These are phyloP conservation scores for Coecobrya sp. DNA, from an alignment of 2,888 invertebrate species.

Conservation along the genomic window DNA sequence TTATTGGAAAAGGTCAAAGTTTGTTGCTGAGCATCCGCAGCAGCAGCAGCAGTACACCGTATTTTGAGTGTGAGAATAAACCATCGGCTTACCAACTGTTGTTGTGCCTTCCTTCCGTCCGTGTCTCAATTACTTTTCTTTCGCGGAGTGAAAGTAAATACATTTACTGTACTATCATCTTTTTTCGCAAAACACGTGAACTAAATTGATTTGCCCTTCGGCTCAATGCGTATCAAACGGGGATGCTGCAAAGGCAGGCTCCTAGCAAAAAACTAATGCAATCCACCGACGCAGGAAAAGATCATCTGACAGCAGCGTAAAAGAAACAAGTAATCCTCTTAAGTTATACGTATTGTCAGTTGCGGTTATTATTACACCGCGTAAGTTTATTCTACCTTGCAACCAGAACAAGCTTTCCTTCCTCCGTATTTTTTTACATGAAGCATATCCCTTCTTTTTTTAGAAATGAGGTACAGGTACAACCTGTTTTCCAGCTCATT, in stretches of 20 bases:
- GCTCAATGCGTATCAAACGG: background rate
- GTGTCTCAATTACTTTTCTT: constrained; percentile 24
- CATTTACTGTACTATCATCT: background rate
- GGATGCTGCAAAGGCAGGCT: background rate
- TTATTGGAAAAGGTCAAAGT: constrained; percentile 69
- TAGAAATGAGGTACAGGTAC: background rate
- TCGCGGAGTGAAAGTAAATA: constrained; percentile 37
- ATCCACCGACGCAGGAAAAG: constrained; percentile 43
- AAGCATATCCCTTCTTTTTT: background rate
- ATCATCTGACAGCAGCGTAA: constrained; percentile 13
- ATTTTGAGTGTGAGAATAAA: constrained; percentile 63
- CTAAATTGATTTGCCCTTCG: constrained; percentile 76
- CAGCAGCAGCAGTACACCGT: background rate
- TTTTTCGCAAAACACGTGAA: constrained; percentile 59
- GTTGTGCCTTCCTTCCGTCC: background rate
- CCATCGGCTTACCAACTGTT: constrained; percentile 62
- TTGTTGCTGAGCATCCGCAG: background rate
- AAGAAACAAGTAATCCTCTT: constrained; percentile 66
- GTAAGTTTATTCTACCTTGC: background rate
- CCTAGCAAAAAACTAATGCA: background rate
- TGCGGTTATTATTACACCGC: constrained; percentile 49
- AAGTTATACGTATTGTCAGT: constrained; percentile 54
- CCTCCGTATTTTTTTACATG: background rate
- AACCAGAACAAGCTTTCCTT: background rate
- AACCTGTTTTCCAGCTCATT: background rate